Base-by-base conservation (phyloP, 1,140 invertebrate genomes). In the Drosophila pandora region DNA sequence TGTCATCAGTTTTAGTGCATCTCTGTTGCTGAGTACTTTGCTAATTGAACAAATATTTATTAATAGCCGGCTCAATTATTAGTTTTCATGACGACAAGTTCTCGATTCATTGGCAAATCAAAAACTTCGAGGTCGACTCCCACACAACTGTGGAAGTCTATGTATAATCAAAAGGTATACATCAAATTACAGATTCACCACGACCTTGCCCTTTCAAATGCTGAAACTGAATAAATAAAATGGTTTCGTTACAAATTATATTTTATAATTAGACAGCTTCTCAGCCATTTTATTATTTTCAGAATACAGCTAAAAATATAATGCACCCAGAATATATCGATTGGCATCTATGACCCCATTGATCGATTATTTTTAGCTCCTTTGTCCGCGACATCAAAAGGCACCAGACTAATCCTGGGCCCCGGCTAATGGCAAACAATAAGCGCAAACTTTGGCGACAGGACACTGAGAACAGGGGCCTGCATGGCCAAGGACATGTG, bases 11-110 rank as follows among this genome's bases (percentile, higher is more conserved):
- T 76, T 80, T 58, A 68, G 63, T 73, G 58, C 54, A 47, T 65
- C 61, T 79, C 21, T 21, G 4, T 43, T 43, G 41, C 47, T 12
- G 30, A 56, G 28, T 60, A 43, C 34, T 63, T 41, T 53, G 59
- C 69, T 74, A 74, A 74, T 74, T 74, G 63, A 61, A 64, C 54
- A 63, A 62, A 45, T 60, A 75, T 83, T 83, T 74, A 84, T 84
- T 71, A 49, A 72, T 61, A 60, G 71, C 28, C 28, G 28, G n/a
- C 47, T 57, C 48, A 65, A 57, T 58, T 74, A 65, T 75, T 54
- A 65, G 25, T 53, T 25, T 52, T 64, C 47, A 53, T 54, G 50
- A 65, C 41, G 59, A 30, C 34, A 30, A 53, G 49, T 49, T 55
- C 28, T 54, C 28, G 34, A 48, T 71, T 54, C 17, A 47, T 72